Conservation (phyloP, 2,113 vertebrate species). For the Brachypteracias leptosomus region DNA sequence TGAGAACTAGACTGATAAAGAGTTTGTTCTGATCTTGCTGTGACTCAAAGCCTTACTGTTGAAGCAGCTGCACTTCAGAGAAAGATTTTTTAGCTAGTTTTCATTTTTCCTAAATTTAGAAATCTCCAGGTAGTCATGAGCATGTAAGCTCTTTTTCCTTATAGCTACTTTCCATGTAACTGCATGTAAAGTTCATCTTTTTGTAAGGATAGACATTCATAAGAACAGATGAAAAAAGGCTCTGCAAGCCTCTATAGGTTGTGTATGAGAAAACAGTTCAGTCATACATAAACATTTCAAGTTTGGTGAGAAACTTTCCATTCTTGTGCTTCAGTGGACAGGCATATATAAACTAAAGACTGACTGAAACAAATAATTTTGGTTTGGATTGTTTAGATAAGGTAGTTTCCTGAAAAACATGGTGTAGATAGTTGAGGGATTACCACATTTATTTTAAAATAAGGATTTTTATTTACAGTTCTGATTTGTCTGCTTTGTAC, state of each 20-base stretch:
- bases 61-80: background rate
- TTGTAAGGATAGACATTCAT: background rate
- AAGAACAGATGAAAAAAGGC: background rate
- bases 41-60: background rate
- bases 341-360: background rate
- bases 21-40: background rate
- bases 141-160: background rate
- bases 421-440: background rate
- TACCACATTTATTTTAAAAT: background rate
- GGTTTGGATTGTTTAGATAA: background rate
- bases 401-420: background rate
- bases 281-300: background rate
- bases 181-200: background rate
- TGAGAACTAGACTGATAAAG: background rate
- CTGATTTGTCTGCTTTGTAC: background rate
- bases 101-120: background rate
- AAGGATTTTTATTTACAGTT: background rate
- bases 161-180: background rate
- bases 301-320: background rate
- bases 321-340: background rate
- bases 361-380: background rate
- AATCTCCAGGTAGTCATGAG: background rate
- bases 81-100: background rate
- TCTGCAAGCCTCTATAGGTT: background rate
- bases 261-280: background rate